Evolutionary conservation across 2,888 invertebrate genomes (phyloP).

Genomic region (Molorchus minor): DNA sequence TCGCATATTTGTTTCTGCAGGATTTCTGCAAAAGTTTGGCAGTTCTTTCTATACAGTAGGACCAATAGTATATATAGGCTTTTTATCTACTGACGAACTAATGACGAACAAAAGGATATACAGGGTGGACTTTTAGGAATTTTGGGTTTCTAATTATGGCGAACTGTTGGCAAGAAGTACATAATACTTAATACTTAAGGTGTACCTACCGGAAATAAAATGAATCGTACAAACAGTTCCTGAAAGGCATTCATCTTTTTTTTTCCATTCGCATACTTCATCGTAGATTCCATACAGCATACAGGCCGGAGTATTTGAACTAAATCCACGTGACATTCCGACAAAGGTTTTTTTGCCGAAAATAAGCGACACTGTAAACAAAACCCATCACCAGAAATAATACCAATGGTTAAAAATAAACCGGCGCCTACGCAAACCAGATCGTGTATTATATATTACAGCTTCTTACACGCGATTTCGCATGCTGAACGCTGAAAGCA

Average conservation of each 20-base stretch:
- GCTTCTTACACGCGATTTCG: background rate
- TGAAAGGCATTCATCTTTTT: background rate
- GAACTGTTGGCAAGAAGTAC: too few species aligned
- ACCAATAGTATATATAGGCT: too few species aligned
- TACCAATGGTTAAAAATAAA: conserved; percentile 19
- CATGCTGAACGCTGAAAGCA: background rate
- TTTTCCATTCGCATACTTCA: background rate
- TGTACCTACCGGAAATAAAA: too few species aligned
- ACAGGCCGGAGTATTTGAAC: background rate
- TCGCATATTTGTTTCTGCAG: too few species aligned
- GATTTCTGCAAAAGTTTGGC: too few species aligned
- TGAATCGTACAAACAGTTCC: background rate
- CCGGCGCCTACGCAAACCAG: conserved; percentile 16
- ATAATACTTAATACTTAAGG: too few species aligned
- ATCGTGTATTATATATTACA: background rate
- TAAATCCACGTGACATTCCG: background rate
- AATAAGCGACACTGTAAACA: conserved; percentile 9
- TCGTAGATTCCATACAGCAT: background rate
- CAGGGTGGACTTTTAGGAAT: too few species aligned
- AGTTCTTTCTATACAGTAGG: too few species aligned
- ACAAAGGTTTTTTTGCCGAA: background rate
- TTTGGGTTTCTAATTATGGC: too few species aligned
- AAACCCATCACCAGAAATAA: conserved; percentile 19
- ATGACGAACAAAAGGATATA: too few species aligned
- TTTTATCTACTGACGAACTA: too few species aligned